phyloP scores from a whole-genome alignment of 2,888 invertebrate genomes.

The Heliconius cydno region DNA sequence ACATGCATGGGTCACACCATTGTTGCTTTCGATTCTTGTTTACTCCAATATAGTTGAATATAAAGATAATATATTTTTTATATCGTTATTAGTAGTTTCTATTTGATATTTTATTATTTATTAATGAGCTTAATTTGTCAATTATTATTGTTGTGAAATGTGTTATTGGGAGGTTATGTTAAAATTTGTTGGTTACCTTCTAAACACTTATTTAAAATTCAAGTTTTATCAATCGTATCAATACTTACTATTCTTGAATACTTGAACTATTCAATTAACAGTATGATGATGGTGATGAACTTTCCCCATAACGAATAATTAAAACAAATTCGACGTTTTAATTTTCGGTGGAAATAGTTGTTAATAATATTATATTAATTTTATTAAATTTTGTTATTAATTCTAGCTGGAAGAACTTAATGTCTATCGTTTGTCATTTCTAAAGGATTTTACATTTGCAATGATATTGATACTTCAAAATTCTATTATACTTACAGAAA shows the following conservation, averaged over 20 bases:
- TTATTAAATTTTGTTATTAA: too few relatives aligned
- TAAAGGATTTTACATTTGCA: too few relatives aligned
- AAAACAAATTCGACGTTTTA: neutral
- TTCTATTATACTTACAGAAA: neutral
- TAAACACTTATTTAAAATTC: neutral
- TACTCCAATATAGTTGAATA: neutral
- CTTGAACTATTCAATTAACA: neutral
- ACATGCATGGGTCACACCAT: conserved; percentile 15
- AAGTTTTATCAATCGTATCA: neutral
- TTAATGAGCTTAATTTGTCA: neutral
- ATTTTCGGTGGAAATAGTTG: neutral
- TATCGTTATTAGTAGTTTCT: neutral
- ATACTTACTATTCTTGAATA: neutral
- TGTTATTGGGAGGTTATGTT: conserved; percentile 14
- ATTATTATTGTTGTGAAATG: conserved; percentile 9
- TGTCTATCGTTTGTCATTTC: too few relatives aligned
- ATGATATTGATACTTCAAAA: too few relatives aligned
- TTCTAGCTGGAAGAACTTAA: too few relatives aligned
- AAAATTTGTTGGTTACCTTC: conserved; percentile 15
- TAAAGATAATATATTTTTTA: neutral
- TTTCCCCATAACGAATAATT: neutral
- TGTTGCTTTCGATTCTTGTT: conserved; percentile 17
- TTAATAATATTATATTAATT: neutral
- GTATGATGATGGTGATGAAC: neutral
- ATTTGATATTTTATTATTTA: neutral